Evolutionary conservation across 1,140 invertebrate genomes (phyloP).

Genomic region (Lordiphosa clarofinis): DNA sequence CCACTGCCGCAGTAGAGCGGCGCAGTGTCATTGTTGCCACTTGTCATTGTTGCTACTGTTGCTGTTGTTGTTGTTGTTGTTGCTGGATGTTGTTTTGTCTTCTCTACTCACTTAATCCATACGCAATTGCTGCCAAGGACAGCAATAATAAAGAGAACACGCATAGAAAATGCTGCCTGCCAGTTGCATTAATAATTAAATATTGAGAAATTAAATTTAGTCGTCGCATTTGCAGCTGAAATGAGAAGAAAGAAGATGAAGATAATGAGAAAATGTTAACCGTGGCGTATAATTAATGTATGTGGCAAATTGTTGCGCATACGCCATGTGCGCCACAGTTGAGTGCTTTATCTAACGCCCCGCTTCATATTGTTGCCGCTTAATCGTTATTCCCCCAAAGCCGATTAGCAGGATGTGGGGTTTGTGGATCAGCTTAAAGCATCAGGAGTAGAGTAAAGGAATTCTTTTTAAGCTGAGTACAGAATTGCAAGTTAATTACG

Average conservation of each 20-base stretch:
- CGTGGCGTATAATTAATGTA: conserved; percentile 47
- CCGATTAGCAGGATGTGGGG: conserved; percentile 36
- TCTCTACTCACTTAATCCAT: conserved; percentile 33
- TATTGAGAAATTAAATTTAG: conserved; percentile 8
- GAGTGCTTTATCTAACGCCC: conserved; percentile 40
- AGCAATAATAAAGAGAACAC: conserved; percentile 19
- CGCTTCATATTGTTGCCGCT: no score
- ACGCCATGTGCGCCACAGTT: conserved; percentile 23
- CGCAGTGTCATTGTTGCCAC: conserved; percentile 64
- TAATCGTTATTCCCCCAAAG: conserved; percentile 20
- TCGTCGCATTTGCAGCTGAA: conserved; percentile 18
- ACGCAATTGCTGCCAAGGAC: conserved; percentile 49
- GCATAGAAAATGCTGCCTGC: conserved; percentile 22
- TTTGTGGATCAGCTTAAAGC: not conserved
- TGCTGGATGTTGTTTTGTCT: conserved; percentile 14
- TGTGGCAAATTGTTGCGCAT: conserved; percentile 44
- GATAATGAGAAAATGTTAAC: conserved; percentile 20
- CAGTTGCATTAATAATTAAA: conserved; percentile 63
- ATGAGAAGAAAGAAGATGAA: not conserved
- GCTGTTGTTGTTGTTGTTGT: conserved; percentile 12
- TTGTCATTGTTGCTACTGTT: conserved; percentile 45
- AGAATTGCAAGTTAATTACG: no score
- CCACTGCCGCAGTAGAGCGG: conserved; percentile 69
- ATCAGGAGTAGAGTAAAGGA: conserved; percentile 12
- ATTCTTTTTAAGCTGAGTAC: no score